Base-by-base conservation (phyloP, 2,113 vertebrate genomes). In the Cariama cristata region DNA sequence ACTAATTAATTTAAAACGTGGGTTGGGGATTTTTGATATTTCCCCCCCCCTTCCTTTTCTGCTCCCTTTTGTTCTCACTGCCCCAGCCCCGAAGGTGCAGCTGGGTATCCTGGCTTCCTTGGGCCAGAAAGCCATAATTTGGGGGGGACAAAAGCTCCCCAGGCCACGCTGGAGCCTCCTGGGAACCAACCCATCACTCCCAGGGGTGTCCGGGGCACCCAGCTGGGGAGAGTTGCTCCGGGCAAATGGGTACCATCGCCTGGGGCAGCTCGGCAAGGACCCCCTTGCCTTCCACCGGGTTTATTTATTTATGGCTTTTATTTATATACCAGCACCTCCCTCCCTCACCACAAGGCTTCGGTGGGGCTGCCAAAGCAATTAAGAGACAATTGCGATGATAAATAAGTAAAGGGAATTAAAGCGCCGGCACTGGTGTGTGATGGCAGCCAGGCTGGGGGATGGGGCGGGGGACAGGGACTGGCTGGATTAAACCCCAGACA, bases 381-480 rank as follows among this genome's bases (percentile, higher is more conserved):
- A 96, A 80, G 80, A 90, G 93, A 95, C 90, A 94, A 96, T 96
- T 94, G 92, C 20, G 0, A 91, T 89, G 91, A 93, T 93, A 91
- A 97, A 96, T 92, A 97, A 97, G 69, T 91, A 88, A 95, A 23
- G 19, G 53, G 63, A 86, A 84, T 96, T 90, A 97, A 96, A 95
- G 56, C 1, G 5, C 72, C 11, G 2, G 50, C 62, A 59, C 55
- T 17, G 7, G 42, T 6, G 12, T 50, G 69, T 63, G 89, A 66
- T 68, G 83, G 93, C 80, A 94, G 86, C 52, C 68, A 74, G 68
- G 73, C 52, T 67, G 91, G 28, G 30, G 81, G 56, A 14, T 30
- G 71, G 45, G 21, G 11, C 0, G 3, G 11, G 14, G 6, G 13
- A 23, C 21, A 32, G 38, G 11, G 12, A 23, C 27, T 11, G 79